Evolutionary conservation across 1,140 invertebrate genomes (phyloP).

Genomic region (Galleria mellonella): DNA sequence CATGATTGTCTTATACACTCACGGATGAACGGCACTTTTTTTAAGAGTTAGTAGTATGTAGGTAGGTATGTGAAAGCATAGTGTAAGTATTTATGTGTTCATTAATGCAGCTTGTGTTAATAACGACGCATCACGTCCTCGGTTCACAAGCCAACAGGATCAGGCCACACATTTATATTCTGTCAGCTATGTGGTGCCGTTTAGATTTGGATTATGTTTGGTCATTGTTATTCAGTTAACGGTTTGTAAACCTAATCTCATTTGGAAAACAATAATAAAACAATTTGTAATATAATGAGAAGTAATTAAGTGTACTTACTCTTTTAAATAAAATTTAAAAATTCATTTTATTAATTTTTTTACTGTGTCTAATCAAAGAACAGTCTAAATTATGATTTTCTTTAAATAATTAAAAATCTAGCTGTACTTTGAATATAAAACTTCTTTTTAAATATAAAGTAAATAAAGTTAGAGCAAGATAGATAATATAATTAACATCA

Average conservation of each 20-base stretch:
- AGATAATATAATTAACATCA: too few species aligned
- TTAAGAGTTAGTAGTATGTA: neutral
- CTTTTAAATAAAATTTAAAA: too few species aligned
- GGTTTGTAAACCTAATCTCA: conserved; percentile 49
- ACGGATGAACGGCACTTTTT: too few species aligned
- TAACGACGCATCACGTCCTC: conserved; percentile 64
- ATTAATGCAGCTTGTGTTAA: conserved; percentile 67
- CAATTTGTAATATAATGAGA: conserved; percentile 32
- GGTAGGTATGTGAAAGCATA: conserved; percentile 43
- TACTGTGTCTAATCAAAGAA: too few species aligned
- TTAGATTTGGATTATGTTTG: conserved; percentile 71
- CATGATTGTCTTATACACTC: conserved; percentile 20
- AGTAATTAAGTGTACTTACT: conserved; percentile 7
- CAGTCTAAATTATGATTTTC: too few species aligned
- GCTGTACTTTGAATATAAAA: too few species aligned
- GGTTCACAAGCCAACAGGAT: conserved; percentile 64
- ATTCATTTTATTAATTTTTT: too few species aligned
- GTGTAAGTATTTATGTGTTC: conserved; percentile 60
- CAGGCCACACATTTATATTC: conserved; percentile 65
- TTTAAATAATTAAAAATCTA: too few species aligned
- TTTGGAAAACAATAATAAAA: conserved; percentile 59
- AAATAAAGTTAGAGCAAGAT: too few species aligned
- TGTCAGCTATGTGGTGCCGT: conserved; percentile 55
- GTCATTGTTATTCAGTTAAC: conserved; percentile 65
- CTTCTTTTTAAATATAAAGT: too few species aligned